phyloP scores from a whole-genome alignment of 1,140 invertebrate species.

The Acromyrmex echinatior region DNA sequence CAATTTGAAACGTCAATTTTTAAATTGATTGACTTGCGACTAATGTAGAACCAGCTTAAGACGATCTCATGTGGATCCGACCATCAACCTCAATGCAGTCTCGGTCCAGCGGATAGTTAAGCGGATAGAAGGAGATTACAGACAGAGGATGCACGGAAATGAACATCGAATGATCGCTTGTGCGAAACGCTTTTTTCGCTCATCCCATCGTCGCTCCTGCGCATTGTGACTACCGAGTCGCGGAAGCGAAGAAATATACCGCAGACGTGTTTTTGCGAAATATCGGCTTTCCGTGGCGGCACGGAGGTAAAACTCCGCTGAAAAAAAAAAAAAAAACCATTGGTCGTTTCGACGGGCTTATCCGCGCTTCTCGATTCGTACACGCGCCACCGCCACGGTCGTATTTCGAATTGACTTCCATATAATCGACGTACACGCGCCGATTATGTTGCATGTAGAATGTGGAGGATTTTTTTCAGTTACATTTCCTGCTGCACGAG shows the following conservation, averaged over 20 bases:
- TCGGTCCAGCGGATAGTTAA: constrained; percentile 2
- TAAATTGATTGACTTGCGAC: no score
- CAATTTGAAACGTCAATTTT: no score
- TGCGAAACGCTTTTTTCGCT: constrained; percentile 63
- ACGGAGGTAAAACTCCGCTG: constrained; percentile 5
- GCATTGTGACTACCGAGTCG: constrained; percentile 41
- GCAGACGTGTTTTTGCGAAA: constrained; percentile 74
- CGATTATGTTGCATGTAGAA: constrained; percentile 26
- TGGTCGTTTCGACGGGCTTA: constrained; percentile 69
- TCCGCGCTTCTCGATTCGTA: constrained; percentile 34
- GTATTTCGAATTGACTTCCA: constrained; percentile 59
- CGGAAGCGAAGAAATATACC: constrained; percentile 63
- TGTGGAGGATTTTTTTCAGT: constrained; percentile 11
- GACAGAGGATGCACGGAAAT: constrained; percentile 29
- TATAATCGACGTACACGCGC: constrained; percentile 27
- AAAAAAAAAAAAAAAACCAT: constrained; percentile 57
- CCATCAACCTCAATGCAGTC: neutral
- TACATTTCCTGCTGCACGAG: neutral
- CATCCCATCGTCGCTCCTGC: constrained; percentile 46
- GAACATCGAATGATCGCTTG: constrained; percentile 52
- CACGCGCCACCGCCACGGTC: neutral
- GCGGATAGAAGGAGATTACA: constrained; percentile 58
- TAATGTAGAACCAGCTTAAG: neutral
- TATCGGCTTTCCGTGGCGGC: constrained; percentile 78
- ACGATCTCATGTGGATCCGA: neutral